Base-by-base conservation (phyloP, 1,140 invertebrate species). In the Sarcophaga bullata region DNA sequence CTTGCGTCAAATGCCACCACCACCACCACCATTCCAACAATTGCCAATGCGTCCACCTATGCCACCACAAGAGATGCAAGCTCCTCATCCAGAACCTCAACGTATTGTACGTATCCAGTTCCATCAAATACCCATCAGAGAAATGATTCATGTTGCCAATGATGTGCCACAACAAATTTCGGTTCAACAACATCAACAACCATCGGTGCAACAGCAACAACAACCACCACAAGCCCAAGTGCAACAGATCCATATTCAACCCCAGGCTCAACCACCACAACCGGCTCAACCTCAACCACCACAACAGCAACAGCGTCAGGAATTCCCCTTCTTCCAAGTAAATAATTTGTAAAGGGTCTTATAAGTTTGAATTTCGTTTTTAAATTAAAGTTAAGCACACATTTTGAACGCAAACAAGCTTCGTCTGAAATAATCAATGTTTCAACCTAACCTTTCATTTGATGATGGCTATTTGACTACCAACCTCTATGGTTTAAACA, bases 21-120 rank as follows among this genome's bases (percentile, higher is more conserved):
- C 89, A 37, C 86, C 88, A 8, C 88, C 89, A 75, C 89, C 89
- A 37, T 89, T 90, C 88, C 89, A 90, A 84, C 89, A 90, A 58
- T 83, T 90, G 85, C 89, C 89, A 75, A 90, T 90, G 86, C 89
- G 88, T 80, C 87, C 87, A 13, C 89, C 89, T 3, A 89, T 90
- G 86, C 89, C 89, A 8, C 88, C 89, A 19, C 89, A 90, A 83
- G 85, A 90, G 80, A 90, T 90, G 89, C 89, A 90, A 84, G 88
- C 89, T 6, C 89, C 89, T 73, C 89, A 87, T 81, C 88, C 90
- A 85, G 89, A 90, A 80, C 85, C 85, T 17, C 86, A 89, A 84
- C 84, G 58, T 47, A 89, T 88, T 72, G 84, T 90, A 73, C 87
- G 89, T 84, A 90, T 90, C 50, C 89, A 90, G 62, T 87, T 90